Base-by-base conservation (phyloP, 2,888 invertebrate genomes). In the Philereme vetulata region DNA sequence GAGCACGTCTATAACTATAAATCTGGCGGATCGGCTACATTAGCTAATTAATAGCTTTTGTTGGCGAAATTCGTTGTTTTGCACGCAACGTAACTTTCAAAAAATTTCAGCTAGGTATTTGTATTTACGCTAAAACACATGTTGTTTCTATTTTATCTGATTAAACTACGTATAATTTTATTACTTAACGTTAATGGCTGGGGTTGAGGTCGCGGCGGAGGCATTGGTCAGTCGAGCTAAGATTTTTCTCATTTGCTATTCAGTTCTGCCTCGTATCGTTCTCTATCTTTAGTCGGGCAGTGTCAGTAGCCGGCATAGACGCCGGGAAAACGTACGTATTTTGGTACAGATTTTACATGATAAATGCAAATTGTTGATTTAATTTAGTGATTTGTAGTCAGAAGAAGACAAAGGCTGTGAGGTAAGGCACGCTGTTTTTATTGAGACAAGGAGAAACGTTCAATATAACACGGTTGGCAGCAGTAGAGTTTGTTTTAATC, bases 171-270 rank as follows among this genome's bases (percentile, higher is more conserved):
- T 53, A 44, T 59, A 43, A 54, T 56, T 60, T 60, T 62, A 62
- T 62, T 55, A 59, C 56, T 60, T 59, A 47, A 53, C 56, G 62
- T 53, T 62, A 61, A 63, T 71, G 58, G 62, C 51, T 55, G 72
- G 60, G 72, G 71, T 68, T 68, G 74, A 71, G 69, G 73, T 65
- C 74, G 68, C 68, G 68, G 64, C 67, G 67, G 72, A 74, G 70
- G 74, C 74, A 74, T 68, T 68, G 72, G 72, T 76, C 74, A 75
- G 72, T 76, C 74, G 75, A 71, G 69, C 70, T 70, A 79, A 78
- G 81, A 85, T 87, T 86, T 86, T 83, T 81, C 85, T 87, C 88
- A 87, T 87, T 88, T 87, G 85, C 75, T 75, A 85, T 85, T 84
- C 85, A 82, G 83, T 77, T 78, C 72, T 75, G 79, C 72, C 77